Base-by-base conservation (phyloP, 2,888 invertebrate species). In the Sinohyriopsis cumingii region DNA sequence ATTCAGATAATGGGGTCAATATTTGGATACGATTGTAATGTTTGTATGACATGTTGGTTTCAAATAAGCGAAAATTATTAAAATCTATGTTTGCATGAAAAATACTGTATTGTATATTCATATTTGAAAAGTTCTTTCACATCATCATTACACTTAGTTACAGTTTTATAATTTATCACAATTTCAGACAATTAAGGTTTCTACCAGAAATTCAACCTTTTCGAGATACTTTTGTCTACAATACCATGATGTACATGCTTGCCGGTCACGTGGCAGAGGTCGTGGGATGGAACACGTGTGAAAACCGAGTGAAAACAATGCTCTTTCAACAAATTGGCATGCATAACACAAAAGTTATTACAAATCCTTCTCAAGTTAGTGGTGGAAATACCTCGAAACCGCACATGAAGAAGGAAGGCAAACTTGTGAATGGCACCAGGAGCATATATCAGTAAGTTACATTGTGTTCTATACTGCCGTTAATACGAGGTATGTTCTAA, bases 211-310 rank as follows among this genome's bases (percentile, higher is more conserved):
- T 33, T 4, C 7, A 5, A 20, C 65, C 70, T 61, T 75, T 78
- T 69, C 71, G 80, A 18, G 78, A 78, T 24, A 25, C 33, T 28
- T 77, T 73, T 63, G 45, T 68, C 15, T 80, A 80, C 63, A 76
- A 78, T 67, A 80, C 78, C 62, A 25, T 70, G 6, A 72, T 80
- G 73, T 80, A 69, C 59, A 69, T 69, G 63, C 55, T 73, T 55
- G 59, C 71, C 9, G 80, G 75, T 18, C 73, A 75, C 62, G 65
- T 80, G 20, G 78, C 76, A 18, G 80, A 80, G 65, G 66, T 59
- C n/a, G 54, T 76, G 20, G 73, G 73, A 15, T 67, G 72, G 19
- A 69, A 69, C 53, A 57, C 72, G 6, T 80, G 70, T 67, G 80
- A 76, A 55, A 65, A 70, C 24, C 66, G 78, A 25, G 57, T 80